Base-by-base conservation (phyloP, 2,888 invertebrate species). In the Elmis aenea region DNA sequence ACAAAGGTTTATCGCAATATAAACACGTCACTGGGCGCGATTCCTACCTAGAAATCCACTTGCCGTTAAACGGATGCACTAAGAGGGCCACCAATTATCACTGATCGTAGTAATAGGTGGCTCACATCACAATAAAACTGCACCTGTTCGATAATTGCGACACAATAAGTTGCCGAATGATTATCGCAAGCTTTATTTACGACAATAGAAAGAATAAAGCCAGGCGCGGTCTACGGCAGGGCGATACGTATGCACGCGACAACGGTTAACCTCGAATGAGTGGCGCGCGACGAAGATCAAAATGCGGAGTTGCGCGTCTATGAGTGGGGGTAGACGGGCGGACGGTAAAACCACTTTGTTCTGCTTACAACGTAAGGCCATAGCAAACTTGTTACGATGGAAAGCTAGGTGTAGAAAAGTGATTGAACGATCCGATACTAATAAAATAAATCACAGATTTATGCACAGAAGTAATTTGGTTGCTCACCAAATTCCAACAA, bases 1-100 rank as follows among this genome's bases (percentile, higher is more conserved):
- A 57, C 45, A 50, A 52, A 51, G 46, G 51, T 54, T 57, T 54
- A 54, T 55, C 55, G 52, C 49, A 50, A 48, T 48, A 50, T 50
- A 55, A 55, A 54, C 56, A 52, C 49, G 51, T 46, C 48, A 48
- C 47, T 33, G 35, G 34, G 32, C 43, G 39, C 33, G 26, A 32
- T 36, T 38, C 38, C 43, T 30, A 21, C 31, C 36, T 25, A 31
- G 29, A 27, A 36, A 36, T 43, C 30, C 43, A 39, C 43, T 43
- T 43, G 38, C 39, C 36, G 46, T 40, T 45, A 38, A 23, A 24
- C 32, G 32, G 29, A 28, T 21, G 33, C 39, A 33, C 32, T 25
- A 21, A 33, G 29, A 38, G 34, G 40, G 35, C 18, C 35, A 28
- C 35, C 12, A n/a, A n/a, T n/a, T n/a, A n/a, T n/a, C n/a, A n/a